Percentiles rank a stretch among this genome's conserved stretches.
Evolutionary conservation across 2,888 invertebrate species (phyloP).

Genomic region (Galerucella pusilla): DNA sequence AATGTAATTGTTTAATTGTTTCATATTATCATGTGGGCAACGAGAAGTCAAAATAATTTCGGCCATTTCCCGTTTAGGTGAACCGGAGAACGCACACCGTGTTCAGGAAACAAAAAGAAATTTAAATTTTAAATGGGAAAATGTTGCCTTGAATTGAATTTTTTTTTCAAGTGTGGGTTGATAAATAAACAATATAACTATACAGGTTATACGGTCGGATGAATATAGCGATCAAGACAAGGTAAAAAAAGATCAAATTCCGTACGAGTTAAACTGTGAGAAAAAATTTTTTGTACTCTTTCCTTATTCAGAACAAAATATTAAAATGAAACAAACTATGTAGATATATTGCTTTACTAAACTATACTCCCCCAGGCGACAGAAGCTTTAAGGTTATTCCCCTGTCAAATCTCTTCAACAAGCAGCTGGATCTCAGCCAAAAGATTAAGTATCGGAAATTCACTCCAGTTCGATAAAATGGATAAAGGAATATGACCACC

Average conservation of each 20-base stretch:
- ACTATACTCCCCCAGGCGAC: no score
- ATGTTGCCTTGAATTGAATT: constrained; percentile 14
- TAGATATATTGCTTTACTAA: no score
- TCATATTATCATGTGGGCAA: constrained; percentile 23
- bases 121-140: constrained; percentile 26
- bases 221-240: background rate
- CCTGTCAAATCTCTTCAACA: no score
- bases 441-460: no score
- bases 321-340: no score
- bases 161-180: constrained; percentile 9
- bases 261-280: background rate
- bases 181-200: constrained; percentile 3
- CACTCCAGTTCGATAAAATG: no score
- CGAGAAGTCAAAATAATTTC: constrained; percentile 21
- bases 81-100: background rate
- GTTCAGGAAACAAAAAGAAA: constrained; percentile 26
- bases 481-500: no score
- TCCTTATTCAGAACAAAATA: no score
- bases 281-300: no score
- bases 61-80: constrained; percentile 30
- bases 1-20: constrained; percentile 18
- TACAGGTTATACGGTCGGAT: constrained; percentile 3
- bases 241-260: background rate
- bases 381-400: no score
- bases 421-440: no score